Evolutionary conservation across 2,797 vertebrate species (phyloP).

Genomic region (Cryptoblepharus egeriae): DNA sequence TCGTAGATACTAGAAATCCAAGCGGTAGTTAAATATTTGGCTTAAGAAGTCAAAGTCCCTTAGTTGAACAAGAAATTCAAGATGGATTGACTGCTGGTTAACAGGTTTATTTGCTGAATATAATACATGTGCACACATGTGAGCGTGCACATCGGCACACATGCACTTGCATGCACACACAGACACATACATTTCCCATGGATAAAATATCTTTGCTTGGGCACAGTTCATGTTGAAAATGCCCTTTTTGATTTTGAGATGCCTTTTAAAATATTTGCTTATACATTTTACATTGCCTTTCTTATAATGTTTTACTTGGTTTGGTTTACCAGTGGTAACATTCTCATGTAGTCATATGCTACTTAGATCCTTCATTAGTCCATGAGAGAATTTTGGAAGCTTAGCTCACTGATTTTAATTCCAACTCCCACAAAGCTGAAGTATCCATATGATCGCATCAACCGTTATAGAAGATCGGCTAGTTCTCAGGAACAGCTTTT

Average conservation of each 20-base stretch:
- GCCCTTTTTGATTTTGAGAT: not conserved
- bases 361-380: no score
- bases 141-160: no score
- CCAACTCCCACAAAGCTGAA: no score
- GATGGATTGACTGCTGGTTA: conserved; percentile 47
- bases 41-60: conserved; percentile 51
- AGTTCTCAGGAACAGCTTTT: no score
- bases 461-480: no score
- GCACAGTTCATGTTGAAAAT: not conserved
- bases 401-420: no score
- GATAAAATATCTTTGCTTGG: conserved; percentile 48
- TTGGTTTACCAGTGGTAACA: not conserved
- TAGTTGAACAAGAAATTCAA: conserved; percentile 60
- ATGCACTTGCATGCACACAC: no score
- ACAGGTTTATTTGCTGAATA: conserved; percentile 56
- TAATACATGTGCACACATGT: not conserved
- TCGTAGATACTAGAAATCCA: conserved; percentile 56
- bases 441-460: no score
- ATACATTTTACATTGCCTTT: not conserved
- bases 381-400: no score
- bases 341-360: no score
- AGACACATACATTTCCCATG: conserved; percentile 46
- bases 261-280: not conserved
- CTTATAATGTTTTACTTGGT: not conserved
- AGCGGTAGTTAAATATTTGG: conserved; percentile 65